These are phyloP conservation scores for Nyctibius grandis DNA, from an alignment of 2,797 vertebrate genomes.

Conservation along the genomic window DNA sequence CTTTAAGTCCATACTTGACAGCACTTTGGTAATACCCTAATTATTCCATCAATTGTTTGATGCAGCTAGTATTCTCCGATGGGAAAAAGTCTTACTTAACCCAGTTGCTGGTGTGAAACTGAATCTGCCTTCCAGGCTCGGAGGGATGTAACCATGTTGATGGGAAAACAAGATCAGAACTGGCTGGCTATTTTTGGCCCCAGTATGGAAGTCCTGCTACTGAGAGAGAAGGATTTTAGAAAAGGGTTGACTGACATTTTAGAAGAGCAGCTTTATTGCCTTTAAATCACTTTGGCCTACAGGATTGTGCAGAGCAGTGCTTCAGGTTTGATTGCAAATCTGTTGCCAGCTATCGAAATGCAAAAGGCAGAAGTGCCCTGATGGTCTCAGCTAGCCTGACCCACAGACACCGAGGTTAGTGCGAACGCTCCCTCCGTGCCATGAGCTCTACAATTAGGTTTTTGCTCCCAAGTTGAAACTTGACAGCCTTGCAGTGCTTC, in stretches of 20 bases:
- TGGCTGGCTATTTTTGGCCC: neutral
- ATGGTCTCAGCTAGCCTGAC: accelerated
- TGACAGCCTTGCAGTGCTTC: neutral
- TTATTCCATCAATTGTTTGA: conserved; percentile 70
- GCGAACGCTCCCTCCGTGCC: neutral
- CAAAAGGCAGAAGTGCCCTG: neutral
- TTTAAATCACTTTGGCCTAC: neutral
- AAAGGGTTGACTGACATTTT: neutral
- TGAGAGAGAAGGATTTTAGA: neutral
- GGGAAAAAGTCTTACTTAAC: conserved; percentile 55
- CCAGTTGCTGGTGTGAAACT: conserved; percentile 38
- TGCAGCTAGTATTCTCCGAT: conserved; percentile 65
- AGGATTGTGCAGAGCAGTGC: neutral
- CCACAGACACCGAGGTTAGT: neutral
- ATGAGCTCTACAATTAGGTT: accelerated
- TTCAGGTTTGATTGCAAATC: neutral
- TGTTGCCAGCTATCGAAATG: neutral
- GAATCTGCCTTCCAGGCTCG: neutral
- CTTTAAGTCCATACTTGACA: conserved; percentile 19
- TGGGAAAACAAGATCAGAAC: neutral
- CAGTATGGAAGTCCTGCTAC: neutral
- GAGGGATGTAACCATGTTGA: neutral
- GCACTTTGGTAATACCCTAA: conserved; percentile 44
- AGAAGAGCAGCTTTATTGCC: neutral
- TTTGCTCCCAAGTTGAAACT: neutral